phyloP scores from a whole-genome alignment of 2,113 vertebrate species.

The Lepidothrix coronata region DNA sequence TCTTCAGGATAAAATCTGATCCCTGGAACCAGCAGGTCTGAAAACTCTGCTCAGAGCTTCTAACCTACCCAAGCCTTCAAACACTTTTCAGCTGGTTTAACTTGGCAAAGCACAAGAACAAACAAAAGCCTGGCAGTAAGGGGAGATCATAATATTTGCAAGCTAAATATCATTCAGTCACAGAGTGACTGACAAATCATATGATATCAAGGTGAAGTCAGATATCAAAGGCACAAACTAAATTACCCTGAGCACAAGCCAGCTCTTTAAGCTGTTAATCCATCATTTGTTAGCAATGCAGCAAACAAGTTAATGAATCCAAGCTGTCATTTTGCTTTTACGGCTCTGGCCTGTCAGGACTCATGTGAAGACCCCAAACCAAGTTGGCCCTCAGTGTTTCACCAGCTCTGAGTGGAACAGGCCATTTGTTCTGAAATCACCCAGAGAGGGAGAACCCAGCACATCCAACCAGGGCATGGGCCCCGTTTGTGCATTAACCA shows the following conservation, averaged over 20 bases:
- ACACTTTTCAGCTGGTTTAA: background rate
- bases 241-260: background rate
- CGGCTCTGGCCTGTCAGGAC: background rate
- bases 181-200: constrained; percentile 1
- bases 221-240: background rate
- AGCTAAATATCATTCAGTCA: background rate
- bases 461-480: background rate
- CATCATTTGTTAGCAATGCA: background rate
- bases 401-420: background rate
- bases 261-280: background rate
- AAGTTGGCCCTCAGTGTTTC: background rate
- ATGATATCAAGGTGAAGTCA: background rate
- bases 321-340: background rate
- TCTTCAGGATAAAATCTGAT: background rate
- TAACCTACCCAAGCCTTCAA: background rate
- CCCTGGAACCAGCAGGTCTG: background rate
- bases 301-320: background rate
- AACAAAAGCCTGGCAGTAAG: constrained; percentile 17
- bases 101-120: constrained; percentile 17
- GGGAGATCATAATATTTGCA: constrained; percentile 6
- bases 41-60: background rate
- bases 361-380: background rate
- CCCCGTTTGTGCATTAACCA: background rate
- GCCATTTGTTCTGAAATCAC: background rate
- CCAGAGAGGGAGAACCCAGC: background rate